Conservation (phyloP, 2,888 invertebrate genomes). For the Congeria kusceri region DNA sequence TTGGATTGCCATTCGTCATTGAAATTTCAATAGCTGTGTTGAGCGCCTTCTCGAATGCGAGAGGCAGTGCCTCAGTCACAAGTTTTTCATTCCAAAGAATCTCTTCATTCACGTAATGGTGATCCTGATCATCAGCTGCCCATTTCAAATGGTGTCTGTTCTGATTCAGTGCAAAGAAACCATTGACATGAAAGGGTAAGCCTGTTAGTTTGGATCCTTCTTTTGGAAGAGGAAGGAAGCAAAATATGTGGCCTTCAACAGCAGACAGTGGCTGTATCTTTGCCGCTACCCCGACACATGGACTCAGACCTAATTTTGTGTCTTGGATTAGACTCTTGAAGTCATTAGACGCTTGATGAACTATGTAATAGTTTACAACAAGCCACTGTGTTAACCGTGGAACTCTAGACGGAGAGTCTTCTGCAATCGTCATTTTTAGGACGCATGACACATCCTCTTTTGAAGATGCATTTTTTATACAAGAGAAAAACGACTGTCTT, state of each 20-base stretch:
- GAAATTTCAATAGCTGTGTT: conserved; percentile 44
- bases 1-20: conserved; percentile 13
- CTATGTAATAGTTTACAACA: conserved; percentile 48
- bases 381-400: conserved; percentile 1
- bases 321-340: conserved; percentile 29
- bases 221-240: conserved; percentile 82
- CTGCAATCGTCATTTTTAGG: neutral
- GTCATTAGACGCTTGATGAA: conserved; percentile 25
- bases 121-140: conserved; percentile 72
- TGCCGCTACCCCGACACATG: conserved; percentile 45
- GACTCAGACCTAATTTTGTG: conserved; percentile 34
- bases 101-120: conserved; percentile 67
- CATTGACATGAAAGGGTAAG: conserved; percentile 82
- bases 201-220: conserved; percentile 78
- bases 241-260: conserved; percentile 79
- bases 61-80: conserved; percentile 75
- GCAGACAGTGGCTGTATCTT: conserved; percentile 15
- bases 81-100: conserved; percentile 79
- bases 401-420: neutral
- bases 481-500: neutral
- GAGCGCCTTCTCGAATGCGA: conserved; percentile 66
- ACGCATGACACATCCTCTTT: conserved; percentile 1
- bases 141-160: conserved; percentile 82
- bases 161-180: conserved; percentile 81
- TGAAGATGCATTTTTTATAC: conserved; percentile 8